These are phyloP conservation scores for Sebastiscus tertius DNA, from an alignment of 2,797 vertebrate genomes.

Conservation along the genomic window DNA sequence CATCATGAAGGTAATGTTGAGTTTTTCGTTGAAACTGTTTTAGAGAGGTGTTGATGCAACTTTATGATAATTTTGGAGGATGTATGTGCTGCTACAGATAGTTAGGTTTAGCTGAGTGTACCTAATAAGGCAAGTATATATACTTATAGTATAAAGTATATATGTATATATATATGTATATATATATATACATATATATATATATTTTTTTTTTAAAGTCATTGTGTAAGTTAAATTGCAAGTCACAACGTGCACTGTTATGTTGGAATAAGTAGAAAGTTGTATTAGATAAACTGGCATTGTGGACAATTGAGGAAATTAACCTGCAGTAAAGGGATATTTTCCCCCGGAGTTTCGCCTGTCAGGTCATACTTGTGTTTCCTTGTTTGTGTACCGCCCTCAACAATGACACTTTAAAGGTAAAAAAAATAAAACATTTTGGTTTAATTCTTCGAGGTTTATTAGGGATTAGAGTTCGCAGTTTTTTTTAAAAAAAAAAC, in stretches of 20 bases:
- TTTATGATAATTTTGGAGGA: background rate
- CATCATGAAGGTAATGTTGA: background rate
- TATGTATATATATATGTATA: background rate
- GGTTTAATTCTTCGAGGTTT: background rate
- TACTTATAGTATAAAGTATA: background rate
- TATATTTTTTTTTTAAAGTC: no score
- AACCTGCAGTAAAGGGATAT: fast-evolving
- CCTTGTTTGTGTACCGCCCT: no score
- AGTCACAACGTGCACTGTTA: background rate
- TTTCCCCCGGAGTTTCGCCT: background rate
- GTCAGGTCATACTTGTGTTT: background rate
- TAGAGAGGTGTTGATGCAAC: background rate
- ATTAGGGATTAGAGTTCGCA: fast-evolving
- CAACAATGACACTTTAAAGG: no score
- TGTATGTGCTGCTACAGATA: background rate
- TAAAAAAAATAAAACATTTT: background rate
- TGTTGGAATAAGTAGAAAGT: background rate
- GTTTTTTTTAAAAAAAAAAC: background rate
- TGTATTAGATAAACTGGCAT: background rate
- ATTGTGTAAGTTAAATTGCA: no score
- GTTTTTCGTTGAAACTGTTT: background rate
- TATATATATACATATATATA: no score
- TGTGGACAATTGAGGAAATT: background rate
- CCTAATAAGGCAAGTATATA: background rate
- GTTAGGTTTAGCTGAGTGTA: background rate